Conservation (phyloP, 2,113 vertebrate species). For the Pygathrix nemaeus region DNA sequence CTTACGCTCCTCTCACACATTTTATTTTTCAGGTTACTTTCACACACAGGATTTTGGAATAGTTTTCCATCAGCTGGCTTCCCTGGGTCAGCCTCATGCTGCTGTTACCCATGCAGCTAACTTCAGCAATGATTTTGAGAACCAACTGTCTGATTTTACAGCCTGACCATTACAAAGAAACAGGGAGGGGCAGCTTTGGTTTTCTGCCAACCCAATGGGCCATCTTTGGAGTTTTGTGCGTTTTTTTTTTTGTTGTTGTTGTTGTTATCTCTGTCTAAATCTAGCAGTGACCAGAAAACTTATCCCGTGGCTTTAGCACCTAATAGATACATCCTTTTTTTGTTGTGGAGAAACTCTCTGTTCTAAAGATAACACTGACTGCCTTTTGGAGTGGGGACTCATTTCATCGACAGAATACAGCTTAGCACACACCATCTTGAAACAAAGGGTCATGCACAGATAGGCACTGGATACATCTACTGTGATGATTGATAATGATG, state of each 20-base stretch:
- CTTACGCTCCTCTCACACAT: background rate
- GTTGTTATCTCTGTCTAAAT: background rate
- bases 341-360: background rate
- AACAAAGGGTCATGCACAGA: background rate
- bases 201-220: background rate
- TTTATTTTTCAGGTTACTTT: background rate
- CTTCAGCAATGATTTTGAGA: background rate
- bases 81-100: background rate
- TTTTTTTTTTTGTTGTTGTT: background rate
- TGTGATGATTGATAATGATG: background rate
- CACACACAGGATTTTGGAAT: background rate
- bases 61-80: background rate
- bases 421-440: background rate
- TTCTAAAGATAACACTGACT: background rate
- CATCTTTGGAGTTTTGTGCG: background rate
- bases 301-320: background rate
- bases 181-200: background rate
- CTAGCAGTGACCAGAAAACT: conserved; percentile 25
- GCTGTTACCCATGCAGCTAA: background rate
- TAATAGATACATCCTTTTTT: background rate
- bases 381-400: background rate
- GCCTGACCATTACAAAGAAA: background rate
- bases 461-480: background rate
- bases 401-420: background rate
- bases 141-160: background rate